Conservation (phyloP, 1,140 invertebrate species). For the Tribolium madens region DNA sequence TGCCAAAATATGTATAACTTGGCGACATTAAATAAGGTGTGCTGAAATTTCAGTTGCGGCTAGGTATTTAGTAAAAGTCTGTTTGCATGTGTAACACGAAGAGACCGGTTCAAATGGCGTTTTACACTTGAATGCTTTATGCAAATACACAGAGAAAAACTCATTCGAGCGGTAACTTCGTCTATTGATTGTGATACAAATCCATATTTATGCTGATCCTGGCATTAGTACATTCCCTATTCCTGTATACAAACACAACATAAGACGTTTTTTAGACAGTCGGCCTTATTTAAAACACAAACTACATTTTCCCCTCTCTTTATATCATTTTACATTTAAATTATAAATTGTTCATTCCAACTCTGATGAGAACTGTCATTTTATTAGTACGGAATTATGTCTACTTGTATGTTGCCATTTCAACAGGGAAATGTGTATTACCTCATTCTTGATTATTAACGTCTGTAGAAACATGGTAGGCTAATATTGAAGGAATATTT, state of each 20-base stretch:
- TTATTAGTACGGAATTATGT: background rate
- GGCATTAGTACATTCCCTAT: constrained; percentile 4
- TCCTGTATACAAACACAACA: background rate
- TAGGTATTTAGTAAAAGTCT: constrained; percentile 13
- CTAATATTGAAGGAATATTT: background rate
- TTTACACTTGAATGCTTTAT: constrained; percentile 37
- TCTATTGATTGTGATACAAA: constrained; percentile 34
- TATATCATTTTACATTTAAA: background rate
- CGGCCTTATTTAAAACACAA: background rate
- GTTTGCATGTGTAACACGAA: constrained; percentile 28
- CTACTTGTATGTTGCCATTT: background rate
- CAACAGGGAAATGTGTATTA: background rate
- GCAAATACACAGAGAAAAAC: constrained; percentile 36
- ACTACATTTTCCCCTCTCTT: background rate
- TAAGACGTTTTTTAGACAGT: background rate
- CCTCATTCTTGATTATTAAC: background rate
- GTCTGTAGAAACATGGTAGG: background rate
- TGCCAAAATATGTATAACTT: background rate
- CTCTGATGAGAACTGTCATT: background rate
- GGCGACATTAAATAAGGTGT: background rate
- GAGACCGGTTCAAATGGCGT: constrained; percentile 21
- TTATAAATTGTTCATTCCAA: background rate
- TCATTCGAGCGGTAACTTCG: constrained; percentile 32
- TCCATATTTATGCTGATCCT: constrained; percentile 36
- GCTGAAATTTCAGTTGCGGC: background rate